Conservation (phyloP, 2,888 invertebrate species). For the Mactromeris polynyma region DNA sequence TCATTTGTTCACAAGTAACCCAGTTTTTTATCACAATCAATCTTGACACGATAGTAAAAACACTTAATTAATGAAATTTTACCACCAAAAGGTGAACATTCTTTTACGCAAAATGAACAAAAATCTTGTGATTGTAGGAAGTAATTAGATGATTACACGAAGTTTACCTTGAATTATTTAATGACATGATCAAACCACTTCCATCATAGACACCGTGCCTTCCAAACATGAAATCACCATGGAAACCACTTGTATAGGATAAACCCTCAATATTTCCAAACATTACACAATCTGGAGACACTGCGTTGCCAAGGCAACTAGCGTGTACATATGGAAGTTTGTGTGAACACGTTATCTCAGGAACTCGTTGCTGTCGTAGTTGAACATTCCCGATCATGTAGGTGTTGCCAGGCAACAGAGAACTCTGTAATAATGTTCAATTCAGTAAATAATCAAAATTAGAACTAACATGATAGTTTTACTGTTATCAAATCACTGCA, state of each 20-base stretch:
- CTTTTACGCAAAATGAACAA: background rate
- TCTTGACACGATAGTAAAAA: background rate
- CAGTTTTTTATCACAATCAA: background rate
- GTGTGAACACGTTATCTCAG: conserved; percentile 67
- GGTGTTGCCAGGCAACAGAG: conserved; percentile 49
- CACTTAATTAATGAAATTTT: background rate
- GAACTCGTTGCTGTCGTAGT: conserved; percentile 80
- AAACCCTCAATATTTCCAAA: conserved; percentile 19
- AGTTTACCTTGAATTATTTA: conserved; percentile 51
- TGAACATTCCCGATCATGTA: conserved; percentile 82
- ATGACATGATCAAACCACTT: conserved; percentile 74
- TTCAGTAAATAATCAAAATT: background rate
- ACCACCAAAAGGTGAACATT: background rate
- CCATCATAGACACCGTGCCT: conserved; percentile 79
- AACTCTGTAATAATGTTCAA: conserved; percentile 13
- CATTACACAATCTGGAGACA: conserved; percentile 49
- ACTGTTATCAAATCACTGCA: background rate
- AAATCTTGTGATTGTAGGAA: background rate
- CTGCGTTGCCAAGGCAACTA: conserved; percentile 61
- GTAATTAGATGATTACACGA: background rate
- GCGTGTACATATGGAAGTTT: conserved; percentile 43
- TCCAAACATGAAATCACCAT: conserved; percentile 72
- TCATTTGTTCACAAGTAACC: background rate
- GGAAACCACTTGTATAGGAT: conserved; percentile 40
- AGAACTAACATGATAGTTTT: background rate